Evolutionary conservation across 2,113 vertebrate species (phyloP).

Genomic region (Lampris megalopsis): DNA sequence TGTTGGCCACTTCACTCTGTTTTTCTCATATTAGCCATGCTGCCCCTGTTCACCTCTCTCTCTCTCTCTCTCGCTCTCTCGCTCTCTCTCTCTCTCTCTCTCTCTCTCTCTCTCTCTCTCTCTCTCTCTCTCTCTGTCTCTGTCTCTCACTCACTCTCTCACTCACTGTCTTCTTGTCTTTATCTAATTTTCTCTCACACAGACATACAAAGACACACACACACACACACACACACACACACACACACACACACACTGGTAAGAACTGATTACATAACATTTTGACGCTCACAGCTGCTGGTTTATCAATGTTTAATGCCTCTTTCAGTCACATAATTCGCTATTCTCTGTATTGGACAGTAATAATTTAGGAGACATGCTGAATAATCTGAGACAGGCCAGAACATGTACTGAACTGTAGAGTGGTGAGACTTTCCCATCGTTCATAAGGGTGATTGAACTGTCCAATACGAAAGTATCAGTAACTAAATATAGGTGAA

Average conservation of each 20-base stretch:
- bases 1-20: conserved; percentile 23
- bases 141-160: too few species aligned
- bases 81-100: background rate
- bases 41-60: conserved; percentile 20
- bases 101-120: conserved; percentile 9
- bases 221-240: background rate
- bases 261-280: conserved; percentile 59
- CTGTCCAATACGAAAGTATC: background rate
- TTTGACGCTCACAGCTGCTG: conserved; percentile 55
- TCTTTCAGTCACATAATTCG: conserved; percentile 60
- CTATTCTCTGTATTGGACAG: conserved; percentile 27
- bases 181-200: too few species aligned
- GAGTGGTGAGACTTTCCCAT: background rate
- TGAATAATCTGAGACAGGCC: conserved; percentile 20
- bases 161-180: too few species aligned
- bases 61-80: conserved; percentile 28
- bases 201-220: too few species aligned
- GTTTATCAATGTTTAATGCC: conserved; percentile 71
- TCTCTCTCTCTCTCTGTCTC: background rate
- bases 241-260: conserved; percentile 22
- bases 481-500: background rate
- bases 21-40: conserved; percentile 34
- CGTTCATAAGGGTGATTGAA: background rate
- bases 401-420: conserved; percentile 18
- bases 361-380: conserved; percentile 54